Evolutionary conservation across 2,797 vertebrate species (phyloP), one percentile per base, ranked within the genome.

Genomic region (Notoglanidium macrostoma): DNA sequence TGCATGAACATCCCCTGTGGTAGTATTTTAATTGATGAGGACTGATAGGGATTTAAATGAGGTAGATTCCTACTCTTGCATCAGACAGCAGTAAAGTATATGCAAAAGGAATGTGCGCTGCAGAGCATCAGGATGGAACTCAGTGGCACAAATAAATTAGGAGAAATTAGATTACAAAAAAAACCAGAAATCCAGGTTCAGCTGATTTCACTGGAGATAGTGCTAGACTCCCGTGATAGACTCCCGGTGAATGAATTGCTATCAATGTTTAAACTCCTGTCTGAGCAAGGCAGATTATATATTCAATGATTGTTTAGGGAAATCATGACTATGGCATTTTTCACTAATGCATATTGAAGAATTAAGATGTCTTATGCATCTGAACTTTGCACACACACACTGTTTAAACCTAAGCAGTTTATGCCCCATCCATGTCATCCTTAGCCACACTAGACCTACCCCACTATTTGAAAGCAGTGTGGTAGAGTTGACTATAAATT

Each of bases 191-290:
- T 23, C 21, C 35, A 57, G 17, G 29, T 57, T 57, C 19, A 32
- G 54, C 17, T 77, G 74, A 55, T 77, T 54, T 12, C 1, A 15
- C 51, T 40, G 32, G 55, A 79, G 77, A 23, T 23, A 23, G 19
- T 59, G 29, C 17, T 59, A 12, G 54, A 57, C 14, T 49, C 19
- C 15, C 54, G 10, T 49, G 19, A 55, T 54, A 26, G 19, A 79
- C 23, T 65, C 59, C 59, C 8, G 35, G 17, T 57, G 76, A 57
- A 81, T 81, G 15, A 81, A 81, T 92, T 65, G 88, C 90, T 72
- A 83, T 95, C 93, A 94, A 94, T 94, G 94, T 94, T 95, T 93
- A 91, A 95, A 92, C 89, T 89, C 87, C 89, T 12, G 91, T 93
- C 94, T 92, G 92, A 87, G 85, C 90, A 92, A 93, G 90, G 91